These are phyloP conservation scores for Phasianus colchicus DNA, from an alignment of 2,113 vertebrate species.

Conservation along the genomic window DNA sequence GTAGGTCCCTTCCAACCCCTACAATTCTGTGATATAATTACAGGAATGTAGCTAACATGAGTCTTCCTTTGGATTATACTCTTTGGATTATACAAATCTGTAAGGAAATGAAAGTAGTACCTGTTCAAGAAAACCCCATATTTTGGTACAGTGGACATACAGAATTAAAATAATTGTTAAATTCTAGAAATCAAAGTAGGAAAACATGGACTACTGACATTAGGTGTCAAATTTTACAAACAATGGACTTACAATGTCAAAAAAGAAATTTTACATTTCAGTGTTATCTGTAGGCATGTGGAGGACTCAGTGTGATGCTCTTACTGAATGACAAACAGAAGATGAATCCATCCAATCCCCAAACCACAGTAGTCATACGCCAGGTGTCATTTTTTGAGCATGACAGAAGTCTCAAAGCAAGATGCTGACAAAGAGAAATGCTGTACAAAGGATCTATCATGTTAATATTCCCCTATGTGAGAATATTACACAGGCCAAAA, in stretches of 20 bases:
- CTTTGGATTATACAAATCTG: neutral
- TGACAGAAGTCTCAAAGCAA: conserved; percentile 58
- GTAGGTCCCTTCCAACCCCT: too few species aligned
- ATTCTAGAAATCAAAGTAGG: neutral
- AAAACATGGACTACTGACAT: neutral
- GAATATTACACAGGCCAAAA: conserved; percentile 39
- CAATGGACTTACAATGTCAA: neutral
- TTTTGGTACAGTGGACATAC: neutral
- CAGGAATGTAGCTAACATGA: neutral
- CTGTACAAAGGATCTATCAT: conserved; percentile 48
- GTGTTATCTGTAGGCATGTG: neutral
- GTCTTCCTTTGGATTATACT: neutral
- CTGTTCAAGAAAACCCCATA: neutral
- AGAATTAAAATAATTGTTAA: neutral
- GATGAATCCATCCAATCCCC: conserved; percentile 46
- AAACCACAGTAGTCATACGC: conserved; percentile 14
- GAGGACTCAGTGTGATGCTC: neutral
- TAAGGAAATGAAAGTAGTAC: neutral
- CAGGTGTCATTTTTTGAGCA: conserved; percentile 29
- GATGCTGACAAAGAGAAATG: conserved; percentile 58
- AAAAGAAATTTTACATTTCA: neutral
- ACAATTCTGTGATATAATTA: neutral
- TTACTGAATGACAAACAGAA: conserved; percentile 51
- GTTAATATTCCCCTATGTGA: conserved; percentile 52
- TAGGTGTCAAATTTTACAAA: neutral